Conservation (phyloP, 1,140 invertebrate genomes). For the Colletes gigas region DNA sequence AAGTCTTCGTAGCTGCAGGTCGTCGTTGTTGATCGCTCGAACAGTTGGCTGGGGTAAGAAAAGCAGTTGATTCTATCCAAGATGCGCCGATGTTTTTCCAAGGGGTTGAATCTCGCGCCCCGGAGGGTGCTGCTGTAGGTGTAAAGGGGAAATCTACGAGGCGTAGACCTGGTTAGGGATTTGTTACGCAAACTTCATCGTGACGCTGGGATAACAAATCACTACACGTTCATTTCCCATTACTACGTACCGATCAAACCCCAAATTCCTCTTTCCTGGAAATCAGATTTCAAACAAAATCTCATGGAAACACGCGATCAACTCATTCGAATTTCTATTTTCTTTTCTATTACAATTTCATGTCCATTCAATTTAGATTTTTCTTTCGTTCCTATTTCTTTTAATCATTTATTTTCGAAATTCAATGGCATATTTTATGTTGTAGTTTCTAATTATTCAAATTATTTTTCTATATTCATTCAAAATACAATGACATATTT, state of each 20-base stretch:
- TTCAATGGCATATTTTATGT: background rate
- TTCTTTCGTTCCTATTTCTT: background rate
- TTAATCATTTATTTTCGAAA: background rate
- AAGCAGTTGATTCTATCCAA: conserved; percentile 45
- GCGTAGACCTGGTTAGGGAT: conserved; percentile 63
- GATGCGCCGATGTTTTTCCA: conserved; percentile 63
- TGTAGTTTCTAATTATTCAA: too few relatives aligned
- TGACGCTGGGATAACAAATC: conserved; percentile 70
- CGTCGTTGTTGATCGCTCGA: conserved; percentile 10
- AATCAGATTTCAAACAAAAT: conserved; percentile 38
- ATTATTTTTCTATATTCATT: background rate
- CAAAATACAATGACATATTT: too few relatives aligned
- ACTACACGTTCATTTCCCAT: conserved; percentile 55
- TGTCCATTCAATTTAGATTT: background rate
- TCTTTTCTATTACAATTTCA: background rate
- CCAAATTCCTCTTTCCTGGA: background rate
- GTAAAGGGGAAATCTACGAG: conserved; percentile 38
- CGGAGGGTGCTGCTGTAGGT: conserved; percentile 18
- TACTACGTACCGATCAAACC: conserved; percentile 30
- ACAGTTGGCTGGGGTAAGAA: background rate
- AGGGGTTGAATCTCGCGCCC: conserved; percentile 57
- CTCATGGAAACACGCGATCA: conserved; percentile 1
- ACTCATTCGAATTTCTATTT: background rate
- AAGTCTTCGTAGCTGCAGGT: conserved; percentile 1
- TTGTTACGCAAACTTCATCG: conserved; percentile 70